Conservation (phyloP, 2,888 invertebrate species). For the Brachyptera risi region DNA sequence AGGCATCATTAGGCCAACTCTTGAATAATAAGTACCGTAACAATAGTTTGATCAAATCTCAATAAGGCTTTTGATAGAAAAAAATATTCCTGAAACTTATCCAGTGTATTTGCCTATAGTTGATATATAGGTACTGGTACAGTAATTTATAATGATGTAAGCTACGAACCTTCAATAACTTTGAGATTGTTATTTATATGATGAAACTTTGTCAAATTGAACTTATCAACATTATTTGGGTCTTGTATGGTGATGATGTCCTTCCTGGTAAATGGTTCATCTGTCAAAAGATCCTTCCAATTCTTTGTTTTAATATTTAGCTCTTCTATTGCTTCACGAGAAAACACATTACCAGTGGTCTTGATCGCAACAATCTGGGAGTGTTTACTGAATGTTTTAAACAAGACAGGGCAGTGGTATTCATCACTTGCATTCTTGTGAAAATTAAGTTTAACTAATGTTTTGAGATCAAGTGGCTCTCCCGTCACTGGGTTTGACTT, state of each 20-base stretch:
- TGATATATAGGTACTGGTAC: not conserved
- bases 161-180: conserved; percentile 67
- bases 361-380: conserved; percentile 89
- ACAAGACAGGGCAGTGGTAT: conserved; percentile 91
- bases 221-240: conserved; percentile 84
- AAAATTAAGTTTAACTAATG: conserved; percentile 80
- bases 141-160: conserved; percentile 5
- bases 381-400: conserved; percentile 88
- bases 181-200: conserved; percentile 88
- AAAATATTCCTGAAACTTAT: too few relatives aligned
- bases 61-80: too few relatives aligned
- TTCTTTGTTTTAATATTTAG: conserved; percentile 92
- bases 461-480: conserved; percentile 76
- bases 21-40: too few relatives aligned
- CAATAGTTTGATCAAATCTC: too few relatives aligned
- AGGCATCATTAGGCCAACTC: too few relatives aligned
- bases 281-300: conserved; percentile 89
- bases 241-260: conserved; percentile 93
- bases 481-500: conserved; percentile 94
- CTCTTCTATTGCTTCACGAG: conserved; percentile 69
- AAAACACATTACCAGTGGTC: conserved; percentile 93
- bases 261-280: conserved; percentile 78
- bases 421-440: conserved; percentile 77
- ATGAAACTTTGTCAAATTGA: conserved; percentile 90
- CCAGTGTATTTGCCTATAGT: too few relatives aligned